phyloP scores from a whole-genome alignment of 2,888 invertebrate species.

The Sturmia bella region DNA sequence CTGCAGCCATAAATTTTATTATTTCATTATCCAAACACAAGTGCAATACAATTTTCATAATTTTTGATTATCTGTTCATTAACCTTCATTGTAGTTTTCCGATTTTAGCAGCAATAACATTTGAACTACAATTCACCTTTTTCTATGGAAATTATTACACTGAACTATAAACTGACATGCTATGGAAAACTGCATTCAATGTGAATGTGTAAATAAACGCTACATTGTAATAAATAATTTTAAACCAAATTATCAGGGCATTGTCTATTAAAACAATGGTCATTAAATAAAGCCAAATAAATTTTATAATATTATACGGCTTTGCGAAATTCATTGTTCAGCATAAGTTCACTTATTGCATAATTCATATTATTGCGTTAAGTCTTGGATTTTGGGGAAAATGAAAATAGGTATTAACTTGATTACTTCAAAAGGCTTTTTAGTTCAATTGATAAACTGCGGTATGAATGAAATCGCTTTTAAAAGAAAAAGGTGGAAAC shows the following conservation, averaged over 20 bases:
- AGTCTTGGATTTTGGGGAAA: not conserved
- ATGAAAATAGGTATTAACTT: too few relatives aligned
- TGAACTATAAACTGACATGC: not conserved
- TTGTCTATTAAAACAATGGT: constrained; percentile 44
- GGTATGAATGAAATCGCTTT: too few relatives aligned
- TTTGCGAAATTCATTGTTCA: not conserved
- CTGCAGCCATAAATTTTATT: constrained; percentile 28
- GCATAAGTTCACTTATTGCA: not conserved
- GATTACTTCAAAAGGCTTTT: too few relatives aligned
- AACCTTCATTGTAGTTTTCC: constrained; percentile 27
- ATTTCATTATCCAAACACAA: not conserved
- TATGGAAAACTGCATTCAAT: not conserved
- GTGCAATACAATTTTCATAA: not conserved
- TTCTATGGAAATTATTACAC: not conserved
- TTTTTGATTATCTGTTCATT: constrained; percentile 41
- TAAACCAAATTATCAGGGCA: constrained; percentile 23
- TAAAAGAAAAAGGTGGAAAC: too few relatives aligned
- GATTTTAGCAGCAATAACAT: not conserved
- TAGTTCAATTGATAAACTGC: too few relatives aligned
- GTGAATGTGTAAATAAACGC: constrained; percentile 10
- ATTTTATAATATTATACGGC: constrained; percentile 15
- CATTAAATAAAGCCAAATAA: constrained; percentile 53
- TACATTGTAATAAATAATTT: constrained; percentile 26
- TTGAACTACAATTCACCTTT: not conserved
- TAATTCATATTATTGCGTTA: not conserved